Conservation (phyloP, 2,888 invertebrate genomes). For the Nemoura dubitans region DNA sequence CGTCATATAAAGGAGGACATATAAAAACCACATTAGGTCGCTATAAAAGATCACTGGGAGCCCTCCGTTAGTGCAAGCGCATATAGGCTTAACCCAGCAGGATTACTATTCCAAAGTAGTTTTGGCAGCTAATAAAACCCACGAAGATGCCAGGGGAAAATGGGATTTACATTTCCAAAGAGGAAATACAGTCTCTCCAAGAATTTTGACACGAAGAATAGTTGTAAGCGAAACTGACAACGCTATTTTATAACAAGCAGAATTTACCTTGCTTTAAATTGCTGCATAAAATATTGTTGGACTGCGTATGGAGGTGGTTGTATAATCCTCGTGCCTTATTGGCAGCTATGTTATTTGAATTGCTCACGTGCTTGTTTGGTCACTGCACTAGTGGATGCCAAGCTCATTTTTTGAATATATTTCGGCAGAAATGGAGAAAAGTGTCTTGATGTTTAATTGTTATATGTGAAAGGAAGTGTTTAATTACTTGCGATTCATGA, state of each 20-base stretch:
- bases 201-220: background rate
- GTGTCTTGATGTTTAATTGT: too few relatives aligned
- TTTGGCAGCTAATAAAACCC: background rate
- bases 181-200: background rate
- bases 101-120: background rate
- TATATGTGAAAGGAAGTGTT: too few relatives aligned
- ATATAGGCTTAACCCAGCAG: background rate
- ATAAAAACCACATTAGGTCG: background rate
- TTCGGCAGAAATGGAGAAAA: too few relatives aligned
- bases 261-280: too few relatives aligned
- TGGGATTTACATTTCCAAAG: background rate
- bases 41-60: background rate
- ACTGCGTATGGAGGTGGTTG: too few relatives aligned
- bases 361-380: too few relatives aligned
- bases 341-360: too few relatives aligned
- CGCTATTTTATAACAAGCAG: background rate
- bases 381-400: too few relatives aligned
- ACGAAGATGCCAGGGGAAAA: background rate
- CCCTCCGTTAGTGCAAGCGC: background rate
- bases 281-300: too few relatives aligned
- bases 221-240: background rate
- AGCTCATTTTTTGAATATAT: too few relatives aligned
- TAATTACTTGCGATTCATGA: background rate
- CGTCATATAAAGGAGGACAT: background rate
- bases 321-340: too few relatives aligned